A percentile compares a stretch with the other conserved stretches of the same genome.
Evolutionary conservation across 1,140 invertebrate genomes (phyloP).

Genomic region (Paraescarpia echinospica): DNA sequence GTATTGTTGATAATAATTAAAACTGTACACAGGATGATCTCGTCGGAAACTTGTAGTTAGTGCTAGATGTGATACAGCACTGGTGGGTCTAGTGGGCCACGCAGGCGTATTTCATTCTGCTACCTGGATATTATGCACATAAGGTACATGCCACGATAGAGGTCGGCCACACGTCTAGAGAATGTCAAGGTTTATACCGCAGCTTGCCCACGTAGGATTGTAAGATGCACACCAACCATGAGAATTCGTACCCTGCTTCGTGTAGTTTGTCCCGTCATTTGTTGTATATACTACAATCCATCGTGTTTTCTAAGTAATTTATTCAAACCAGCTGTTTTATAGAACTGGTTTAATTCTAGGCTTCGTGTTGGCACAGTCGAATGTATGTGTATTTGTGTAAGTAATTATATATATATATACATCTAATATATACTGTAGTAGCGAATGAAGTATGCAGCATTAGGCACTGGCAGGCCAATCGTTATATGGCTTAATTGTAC

Average conservation of each 20-base stretch:
- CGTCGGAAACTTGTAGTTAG: not conserved
- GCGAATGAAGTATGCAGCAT: not conserved
- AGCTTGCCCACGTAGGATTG: not conserved
- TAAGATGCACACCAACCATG: not conserved
- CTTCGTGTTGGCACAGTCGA: not conserved
- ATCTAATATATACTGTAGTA: not conserved
- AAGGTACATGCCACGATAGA: not conserved
- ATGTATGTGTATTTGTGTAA: not conserved
- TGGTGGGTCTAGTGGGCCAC: no score
- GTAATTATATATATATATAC: not conserved
- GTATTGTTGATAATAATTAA: not conserved
- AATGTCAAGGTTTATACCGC: no score
- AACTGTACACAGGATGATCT: not conserved
- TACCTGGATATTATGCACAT: not conserved
- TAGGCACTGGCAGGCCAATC: not conserved
- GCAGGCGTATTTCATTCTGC: not conserved
- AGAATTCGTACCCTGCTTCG: not conserved
- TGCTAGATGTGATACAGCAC: not conserved
- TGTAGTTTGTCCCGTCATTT: not conserved
- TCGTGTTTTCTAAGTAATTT: not conserved
- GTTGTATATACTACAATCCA: not conserved
- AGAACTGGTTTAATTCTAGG: conserved; percentile 1
- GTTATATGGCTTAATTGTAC: not conserved
- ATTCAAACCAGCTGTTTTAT: not conserved
- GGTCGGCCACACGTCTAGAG: no score